Percentiles rank a stretch among this genome's conserved stretches.
These are phyloP conservation scores for Taeniopygia guttata DNA, from an alignment of 2,797 vertebrate species.

Conservation along the genomic window DNA sequence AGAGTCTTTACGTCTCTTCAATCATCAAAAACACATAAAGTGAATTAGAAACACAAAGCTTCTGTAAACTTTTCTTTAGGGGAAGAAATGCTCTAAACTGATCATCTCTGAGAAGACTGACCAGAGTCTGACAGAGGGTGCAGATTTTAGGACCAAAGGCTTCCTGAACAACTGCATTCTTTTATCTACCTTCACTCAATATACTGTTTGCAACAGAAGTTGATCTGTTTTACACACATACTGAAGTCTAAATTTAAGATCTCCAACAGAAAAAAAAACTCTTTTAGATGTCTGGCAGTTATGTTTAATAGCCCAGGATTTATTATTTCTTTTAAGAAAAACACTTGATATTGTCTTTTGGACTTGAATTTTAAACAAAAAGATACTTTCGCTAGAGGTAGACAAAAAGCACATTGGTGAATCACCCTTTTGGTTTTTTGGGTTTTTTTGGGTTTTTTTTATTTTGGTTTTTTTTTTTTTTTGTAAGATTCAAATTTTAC, in stretches of 20 bases:
- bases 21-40: background rate
- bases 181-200: background rate
- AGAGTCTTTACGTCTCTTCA: background rate
- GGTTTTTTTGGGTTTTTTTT: too few species aligned
- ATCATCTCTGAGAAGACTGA: background rate
- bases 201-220: background rate
- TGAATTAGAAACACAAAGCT: background rate
- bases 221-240: background rate
- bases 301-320: background rate
- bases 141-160: background rate
- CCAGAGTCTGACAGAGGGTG: background rate
- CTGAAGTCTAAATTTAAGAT: background rate
- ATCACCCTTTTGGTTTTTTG: background rate
- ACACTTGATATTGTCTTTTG: background rate
- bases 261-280: background rate
- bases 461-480: too few species aligned
- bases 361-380: background rate
- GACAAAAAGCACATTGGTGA: background rate
- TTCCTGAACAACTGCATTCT: background rate
- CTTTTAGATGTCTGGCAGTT: background rate
- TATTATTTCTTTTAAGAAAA: background rate
- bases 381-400: background rate
- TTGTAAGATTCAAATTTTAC: background rate
- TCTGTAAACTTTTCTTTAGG: background rate
- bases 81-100: background rate